Base-by-base conservation (phyloP, 1,140 invertebrate genomes). In the Heliconius congener region DNA sequence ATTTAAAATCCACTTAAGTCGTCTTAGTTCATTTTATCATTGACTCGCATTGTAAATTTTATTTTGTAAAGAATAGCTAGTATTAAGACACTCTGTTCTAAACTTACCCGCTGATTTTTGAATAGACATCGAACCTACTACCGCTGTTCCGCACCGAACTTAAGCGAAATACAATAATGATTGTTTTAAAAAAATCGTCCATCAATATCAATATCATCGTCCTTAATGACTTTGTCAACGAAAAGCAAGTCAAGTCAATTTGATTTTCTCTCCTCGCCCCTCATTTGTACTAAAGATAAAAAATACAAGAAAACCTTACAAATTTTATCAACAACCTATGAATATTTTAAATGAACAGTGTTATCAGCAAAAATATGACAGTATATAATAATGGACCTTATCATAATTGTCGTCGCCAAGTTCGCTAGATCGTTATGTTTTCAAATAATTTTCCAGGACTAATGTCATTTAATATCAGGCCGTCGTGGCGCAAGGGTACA, bases 371-470 rank as follows among this genome's bases (percentile, higher is more conserved):
- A 74, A 37, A 74, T 57, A 34, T 74, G 23, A 57, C 30, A 57
- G 37, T 74, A 37, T 55, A 74, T 46, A 57, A 37, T 57, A 23
- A 55, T 52, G 39, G 6, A 72, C 16, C 73, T 75, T 75, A 75
- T 75, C 55, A 39, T 75, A 57, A 57, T n/a, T 75, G 73, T 27
- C 55, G 27, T 60, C 37, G 42, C 55, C 19, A 11, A 75, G 55
- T 42, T 55, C 30, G 19, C 19, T 19, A 19, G 23, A 60, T 75
- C n/a, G 27, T 13, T 37, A 37, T 60, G 34, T 60, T 60, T 34
- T 34, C 18, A n/a, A 16, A 50, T 9, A 42, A 75, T 75, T 75
- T 75, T 60, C 30, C 3, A 18, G 30, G 52, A 60, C 42, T n/a
- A 50, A 50, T 39, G 71, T 74, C 73, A 19, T 34, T 30, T 55